phyloP scores from a whole-genome alignment of 2,113 vertebrate genomes.

The Planiliza haematocheilus region DNA sequence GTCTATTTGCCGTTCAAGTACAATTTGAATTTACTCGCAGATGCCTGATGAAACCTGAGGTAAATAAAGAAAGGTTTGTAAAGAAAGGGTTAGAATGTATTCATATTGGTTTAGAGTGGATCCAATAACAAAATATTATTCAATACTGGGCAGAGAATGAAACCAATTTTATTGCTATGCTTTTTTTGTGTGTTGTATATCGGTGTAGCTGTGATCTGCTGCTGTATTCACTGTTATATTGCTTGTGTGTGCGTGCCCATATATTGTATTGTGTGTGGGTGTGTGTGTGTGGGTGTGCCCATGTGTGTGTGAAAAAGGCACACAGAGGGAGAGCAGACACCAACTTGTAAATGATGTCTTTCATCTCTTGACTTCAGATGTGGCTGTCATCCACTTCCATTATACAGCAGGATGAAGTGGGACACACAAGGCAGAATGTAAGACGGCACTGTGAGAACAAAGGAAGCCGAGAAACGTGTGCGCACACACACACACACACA shows the following conservation, averaged over 20 bases:
- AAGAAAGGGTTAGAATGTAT: background rate
- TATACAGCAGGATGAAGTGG: constrained; percentile 72
- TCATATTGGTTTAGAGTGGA: background rate
- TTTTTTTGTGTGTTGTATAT: constrained; percentile 1
- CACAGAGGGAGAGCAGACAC: constrained; percentile 63
- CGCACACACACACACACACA: constrained; percentile 33
- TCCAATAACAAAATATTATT: background rate
- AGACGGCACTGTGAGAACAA: constrained; percentile 70
- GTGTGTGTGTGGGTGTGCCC: constrained; percentile 6
- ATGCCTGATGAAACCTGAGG: background rate
- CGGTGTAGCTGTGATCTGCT: background rate
- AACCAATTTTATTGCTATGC: background rate
- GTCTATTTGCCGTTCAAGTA: background rate
- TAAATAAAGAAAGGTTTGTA: background rate
- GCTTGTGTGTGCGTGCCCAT: constrained; percentile 14
- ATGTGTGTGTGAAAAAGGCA: constrained; percentile 8
- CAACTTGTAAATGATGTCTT: constrained; percentile 80
- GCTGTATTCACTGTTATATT: background rate
- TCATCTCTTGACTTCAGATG: constrained; percentile 81
- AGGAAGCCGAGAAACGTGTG: constrained; percentile 44
- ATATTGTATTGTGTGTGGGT: constrained; percentile 21
- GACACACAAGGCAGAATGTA: constrained; percentile 71
- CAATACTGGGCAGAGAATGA: background rate
- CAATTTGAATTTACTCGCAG: background rate
- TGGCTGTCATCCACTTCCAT: constrained; percentile 77